Evolutionary conservation across 2,888 invertebrate genomes (phyloP), one percentile per base, ranked within the genome.

Genomic region (Drosophila putrida): DNA sequence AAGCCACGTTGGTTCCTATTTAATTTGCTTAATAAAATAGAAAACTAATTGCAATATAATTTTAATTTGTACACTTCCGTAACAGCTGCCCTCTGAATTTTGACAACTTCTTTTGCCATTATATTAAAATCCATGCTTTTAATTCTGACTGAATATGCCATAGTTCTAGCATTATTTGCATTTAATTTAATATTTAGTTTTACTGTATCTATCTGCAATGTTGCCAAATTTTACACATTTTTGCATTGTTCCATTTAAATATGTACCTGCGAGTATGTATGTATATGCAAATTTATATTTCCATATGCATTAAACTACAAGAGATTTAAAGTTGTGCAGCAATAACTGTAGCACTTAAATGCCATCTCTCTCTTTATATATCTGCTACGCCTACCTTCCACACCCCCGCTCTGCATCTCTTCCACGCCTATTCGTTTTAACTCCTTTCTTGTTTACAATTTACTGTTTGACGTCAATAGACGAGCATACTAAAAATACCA

Each of bases 371-470:
- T 31, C 31, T 31, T 27, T 13, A 46, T n/a, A 20, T 46, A 35
- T 36, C n/a, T n/a, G n/a, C n/a, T 11, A 2, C 15, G 20, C 20
- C 10, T 33, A n/a, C 6, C 35, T n/a, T 4, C 15, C 11, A 33
- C 33, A 11, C 27, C 33, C 41, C 4, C 33, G 25, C 46, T 27
- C 31, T 43, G 49, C 36, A 31, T 47, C 41, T 60, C 54, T 57
- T 25, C 28, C 20, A 27, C 27, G 31, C 10, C n/a, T 4, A 39
- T 39, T 31, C 15, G 39, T 31, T 46, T 44, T 47, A 66, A 61
- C 74, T 74, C 43, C 55, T 39, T 36, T 15, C 49, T 36, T 58
- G 53, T 62, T 68, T 74, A 63, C 47, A 54, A 44, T 63, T 62
- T 59, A 28, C 31, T 13, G 43, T 70, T 75, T 57, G 63, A 53